Base-by-base conservation (phyloP, 2,888 invertebrate genomes). In the Atethmia centrago region DNA sequence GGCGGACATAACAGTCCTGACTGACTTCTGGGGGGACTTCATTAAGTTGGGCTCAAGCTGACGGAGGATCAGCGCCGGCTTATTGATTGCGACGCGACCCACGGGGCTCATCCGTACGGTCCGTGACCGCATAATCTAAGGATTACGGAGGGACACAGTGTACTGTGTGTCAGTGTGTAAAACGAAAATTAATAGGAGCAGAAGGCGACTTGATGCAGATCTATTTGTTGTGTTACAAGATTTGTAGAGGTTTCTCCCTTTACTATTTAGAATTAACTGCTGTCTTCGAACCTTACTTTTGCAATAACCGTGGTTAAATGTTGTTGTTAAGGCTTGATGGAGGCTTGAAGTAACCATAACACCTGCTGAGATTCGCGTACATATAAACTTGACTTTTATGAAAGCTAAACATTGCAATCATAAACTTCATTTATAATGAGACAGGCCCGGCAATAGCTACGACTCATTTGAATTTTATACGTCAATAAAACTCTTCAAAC, bases 31-130 rank as follows among this genome's bases (percentile, higher is more conserved):
- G 72, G 73, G 71, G 76, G 84, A 86, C 84, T 91, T 94, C 90
- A 93, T 93, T 93, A 92, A 91, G 89, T 91, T 88, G 87, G 90
- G 91, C 91, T 93, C 90, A 92, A 89, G 91, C 88, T 83, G 80
- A 84, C 88, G 87, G 85, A 83, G 88, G 89, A 88, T 89, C 88
- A 87, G 83, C 83, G 85, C 85, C 84, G 85, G 88, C 87, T 91
- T 90, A 90, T 90, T 91, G 91, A 91, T 91, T 88, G 89, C 90
- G 79, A 87, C 84, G 87, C 80, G 79, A 83, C 83, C 79, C 73
- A 85, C 85, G 84, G 82, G 80, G 85, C 85, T 85, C 84, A 81
- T 86, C 87, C 85, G 77, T 79, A 76, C 79, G 71, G 82, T 83
- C 82, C 80, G 84, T 86, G 83, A 85, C 90, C 89, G 78, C 88